Conservation (phyloP, 1,140 invertebrate species). For the Caenorhabditis brenneri region DNA sequence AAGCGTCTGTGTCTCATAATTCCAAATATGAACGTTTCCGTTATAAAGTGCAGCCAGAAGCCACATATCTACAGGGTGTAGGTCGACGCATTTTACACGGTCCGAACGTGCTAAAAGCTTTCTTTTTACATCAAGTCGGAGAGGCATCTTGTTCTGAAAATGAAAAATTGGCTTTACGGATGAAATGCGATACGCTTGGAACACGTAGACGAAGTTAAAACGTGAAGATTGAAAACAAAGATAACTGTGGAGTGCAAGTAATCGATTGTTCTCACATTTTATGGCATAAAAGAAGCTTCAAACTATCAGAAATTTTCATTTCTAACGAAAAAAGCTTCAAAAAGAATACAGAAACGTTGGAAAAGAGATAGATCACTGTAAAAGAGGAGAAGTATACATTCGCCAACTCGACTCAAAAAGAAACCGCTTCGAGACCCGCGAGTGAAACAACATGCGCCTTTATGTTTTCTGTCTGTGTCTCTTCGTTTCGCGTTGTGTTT, state of each 20-base stretch:
- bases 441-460: not conserved
- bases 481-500: not conserved
- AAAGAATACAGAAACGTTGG: not conserved
- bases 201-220: not conserved
- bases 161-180: not conserved
- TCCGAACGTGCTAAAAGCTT: conserved; percentile 95
- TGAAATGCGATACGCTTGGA: not conserved
- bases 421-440: not conserved
- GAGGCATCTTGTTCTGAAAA: conserved; percentile 75
- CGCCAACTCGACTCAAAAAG: conserved; percentile 38
- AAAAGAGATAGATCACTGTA: not conserved
- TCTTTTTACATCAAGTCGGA: conserved; percentile 94
- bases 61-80: conserved; percentile 97
- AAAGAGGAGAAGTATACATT: not conserved
- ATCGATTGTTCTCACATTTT: not conserved
- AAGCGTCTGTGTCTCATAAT: conserved; percentile 83
- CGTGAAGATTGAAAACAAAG: not conserved
- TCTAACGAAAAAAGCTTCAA: not conserved
- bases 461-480: conserved; percentile 5
- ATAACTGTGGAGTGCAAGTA: not conserved
- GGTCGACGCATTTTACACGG: conserved; percentile 94
- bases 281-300: not conserved
- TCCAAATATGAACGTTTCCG: conserved; percentile 99
- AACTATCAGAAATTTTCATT: too few species aligned
- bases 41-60: conserved; percentile 96